Conservation (phyloP, 2,797 vertebrate genomes). For the Rhynchotus rufescens region DNA sequence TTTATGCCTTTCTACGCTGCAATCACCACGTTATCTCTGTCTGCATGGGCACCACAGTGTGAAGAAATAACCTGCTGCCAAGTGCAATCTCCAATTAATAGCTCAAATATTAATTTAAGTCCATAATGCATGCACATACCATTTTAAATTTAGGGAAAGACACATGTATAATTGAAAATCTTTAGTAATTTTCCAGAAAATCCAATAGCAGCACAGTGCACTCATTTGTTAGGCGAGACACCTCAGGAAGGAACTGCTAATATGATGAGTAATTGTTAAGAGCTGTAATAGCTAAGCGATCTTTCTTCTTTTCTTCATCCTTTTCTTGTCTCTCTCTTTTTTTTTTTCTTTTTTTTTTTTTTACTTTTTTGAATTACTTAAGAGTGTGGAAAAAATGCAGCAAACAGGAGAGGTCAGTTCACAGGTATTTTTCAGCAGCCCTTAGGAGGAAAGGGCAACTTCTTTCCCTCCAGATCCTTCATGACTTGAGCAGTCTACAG, state of each 20-base stretch:
- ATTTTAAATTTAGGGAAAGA: background rate
- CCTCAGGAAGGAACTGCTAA: background rate
- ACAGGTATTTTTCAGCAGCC: rapidly evolving
- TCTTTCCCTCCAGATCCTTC: background rate
- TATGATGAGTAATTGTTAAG: background rate
- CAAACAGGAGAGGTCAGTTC: background rate
- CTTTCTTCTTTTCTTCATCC: background rate
- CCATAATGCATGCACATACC: background rate
- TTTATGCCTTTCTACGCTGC: conserved; percentile 1
- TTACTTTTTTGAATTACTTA: background rate
- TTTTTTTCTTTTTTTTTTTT: background rate
- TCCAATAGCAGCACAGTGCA: background rate
- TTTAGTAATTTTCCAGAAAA: background rate
- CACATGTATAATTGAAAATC: conserved; percentile 19
- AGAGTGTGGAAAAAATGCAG: background rate
- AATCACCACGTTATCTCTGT: background rate
- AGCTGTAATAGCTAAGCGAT: background rate
- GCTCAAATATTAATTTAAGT: conserved; percentile 35
- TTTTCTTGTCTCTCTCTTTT: background rate
- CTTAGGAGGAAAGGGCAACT: rapidly evolving
- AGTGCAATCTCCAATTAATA: conserved; percentile 11
- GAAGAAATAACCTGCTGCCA: background rate
- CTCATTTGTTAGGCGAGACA: background rate
- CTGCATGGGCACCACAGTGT: background rate
- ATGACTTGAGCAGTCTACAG: background rate